These are phyloP conservation scores for Drosophila peninsularis DNA, from an alignment of 2,888 invertebrate genomes.

Conservation along the genomic window DNA sequence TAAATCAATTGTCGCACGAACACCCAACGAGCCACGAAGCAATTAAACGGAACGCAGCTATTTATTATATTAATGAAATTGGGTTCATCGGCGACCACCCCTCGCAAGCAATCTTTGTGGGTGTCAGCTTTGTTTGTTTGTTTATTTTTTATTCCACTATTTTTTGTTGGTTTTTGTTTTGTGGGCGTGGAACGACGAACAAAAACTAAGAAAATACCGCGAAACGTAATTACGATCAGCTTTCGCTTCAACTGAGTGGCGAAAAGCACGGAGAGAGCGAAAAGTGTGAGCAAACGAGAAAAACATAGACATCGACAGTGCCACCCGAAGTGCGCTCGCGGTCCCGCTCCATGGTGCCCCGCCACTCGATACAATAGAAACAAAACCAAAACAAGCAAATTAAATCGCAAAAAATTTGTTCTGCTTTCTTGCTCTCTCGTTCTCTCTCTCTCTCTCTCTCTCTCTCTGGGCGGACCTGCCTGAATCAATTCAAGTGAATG, in stretches of 20 bases:
- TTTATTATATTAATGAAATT: constrained; percentile 30
- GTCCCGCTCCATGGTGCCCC: constrained; percentile 7
- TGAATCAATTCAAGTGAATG: neutral
- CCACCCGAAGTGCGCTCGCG: neutral
- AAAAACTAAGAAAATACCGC: constrained; percentile 38
- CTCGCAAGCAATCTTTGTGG: neutral
- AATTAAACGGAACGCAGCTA: constrained; percentile 34
- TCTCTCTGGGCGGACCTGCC: neutral
- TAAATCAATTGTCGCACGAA: constrained; percentile 35
- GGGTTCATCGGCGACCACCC: constrained; percentile 29
- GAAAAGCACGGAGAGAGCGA: constrained; percentile 32
- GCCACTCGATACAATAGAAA: neutral
- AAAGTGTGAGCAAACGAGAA: constrained; percentile 10
- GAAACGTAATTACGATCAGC: constrained; percentile 62
- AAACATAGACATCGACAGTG: neutral
- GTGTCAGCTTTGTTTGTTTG: constrained; percentile 23
- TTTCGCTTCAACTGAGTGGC: constrained; percentile 50
- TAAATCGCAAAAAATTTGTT: neutral
- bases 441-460: neutral
- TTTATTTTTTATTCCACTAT: constrained; percentile 11
- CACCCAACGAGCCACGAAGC: constrained; percentile 12
- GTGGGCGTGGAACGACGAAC: constrained; percentile 29
- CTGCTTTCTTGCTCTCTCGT: neutral
- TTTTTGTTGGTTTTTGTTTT: constrained; percentile 9
- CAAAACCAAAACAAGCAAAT: neutral